Percentiles rank a stretch among this genome's conserved stretches.
These are phyloP conservation scores for Spisula solida DNA, from an alignment of 2,888 invertebrate species.

Conservation along the genomic window DNA sequence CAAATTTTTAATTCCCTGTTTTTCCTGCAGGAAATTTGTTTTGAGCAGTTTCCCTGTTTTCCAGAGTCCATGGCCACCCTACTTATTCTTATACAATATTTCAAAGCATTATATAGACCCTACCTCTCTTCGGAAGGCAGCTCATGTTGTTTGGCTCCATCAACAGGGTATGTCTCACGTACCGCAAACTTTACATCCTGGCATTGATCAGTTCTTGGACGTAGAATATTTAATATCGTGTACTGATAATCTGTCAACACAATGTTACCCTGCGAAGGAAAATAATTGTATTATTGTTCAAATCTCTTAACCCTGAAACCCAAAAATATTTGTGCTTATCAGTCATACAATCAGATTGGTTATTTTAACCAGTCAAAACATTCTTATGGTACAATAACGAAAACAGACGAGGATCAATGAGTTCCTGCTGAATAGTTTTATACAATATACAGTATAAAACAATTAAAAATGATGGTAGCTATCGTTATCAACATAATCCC, in stretches of 20 bases:
- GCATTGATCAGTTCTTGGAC: conserved; percentile 94
- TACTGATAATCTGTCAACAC: conserved; percentile 96
- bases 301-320: neutral
- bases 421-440: neutral
- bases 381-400: neutral
- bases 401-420: neutral
- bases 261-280: conserved; percentile 93
- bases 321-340: neutral
- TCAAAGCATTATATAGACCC: conserved; percentile 3
- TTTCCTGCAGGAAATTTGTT: too few relatives aligned
- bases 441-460: too few relatives aligned
- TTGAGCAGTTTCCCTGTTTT: too few relatives aligned
- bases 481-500: too few relatives aligned
- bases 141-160: conserved; percentile 82
- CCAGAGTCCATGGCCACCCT: too few relatives aligned
- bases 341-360: neutral
- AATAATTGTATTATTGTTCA: neutral
- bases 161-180: conserved; percentile 93
- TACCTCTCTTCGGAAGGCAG: conserved; percentile 83
- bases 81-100: too few relatives aligned
- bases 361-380: neutral
- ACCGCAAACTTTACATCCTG: conserved; percentile 96
- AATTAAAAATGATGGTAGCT: too few relatives aligned
- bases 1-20: too few relatives aligned
- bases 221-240: conserved; percentile 96